Conservation (phyloP, 2,113 vertebrate genomes). For the Myodes glareolus region DNA sequence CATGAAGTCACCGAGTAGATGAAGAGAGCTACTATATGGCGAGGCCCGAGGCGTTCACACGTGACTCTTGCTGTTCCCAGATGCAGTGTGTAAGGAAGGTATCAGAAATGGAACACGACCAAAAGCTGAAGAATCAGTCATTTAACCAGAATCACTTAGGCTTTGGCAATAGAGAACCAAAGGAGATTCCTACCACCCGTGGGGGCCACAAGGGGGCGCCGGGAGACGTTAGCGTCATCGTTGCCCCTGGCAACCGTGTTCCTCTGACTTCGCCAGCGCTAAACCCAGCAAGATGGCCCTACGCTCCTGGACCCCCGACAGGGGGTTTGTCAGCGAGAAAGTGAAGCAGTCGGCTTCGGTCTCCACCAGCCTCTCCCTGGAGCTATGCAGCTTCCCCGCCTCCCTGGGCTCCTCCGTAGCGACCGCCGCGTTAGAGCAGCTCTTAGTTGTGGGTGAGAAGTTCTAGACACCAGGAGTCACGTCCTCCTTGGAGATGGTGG, state of each 20-base stretch:
- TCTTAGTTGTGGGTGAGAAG: constrained; percentile 86
- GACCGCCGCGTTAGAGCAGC: constrained; percentile 75
- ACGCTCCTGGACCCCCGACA: not conserved
- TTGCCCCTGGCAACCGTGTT: constrained; percentile 56
- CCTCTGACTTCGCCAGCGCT: fast-evolving
- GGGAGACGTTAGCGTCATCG: not conserved
- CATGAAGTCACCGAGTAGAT: not conserved
- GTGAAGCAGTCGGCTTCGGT: not conserved
- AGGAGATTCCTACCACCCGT: fast-evolving
- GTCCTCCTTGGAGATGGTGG: not conserved
- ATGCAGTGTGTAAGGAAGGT: not conserved
- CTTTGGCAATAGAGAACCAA: not conserved
- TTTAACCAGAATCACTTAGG: not conserved
- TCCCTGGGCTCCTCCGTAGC: constrained; percentile 80
- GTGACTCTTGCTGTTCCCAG: not conserved
- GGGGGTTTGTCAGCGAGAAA: not conserved
- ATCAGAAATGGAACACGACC: not conserved
- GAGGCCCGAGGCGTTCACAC: not conserved
- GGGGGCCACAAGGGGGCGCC: not conserved
- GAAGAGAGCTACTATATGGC: too few relatives aligned
- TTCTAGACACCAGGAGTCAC: fast-evolving
- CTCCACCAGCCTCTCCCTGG: constrained; percentile 59
- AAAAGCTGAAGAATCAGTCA: not conserved
- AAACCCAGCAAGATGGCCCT: not conserved
- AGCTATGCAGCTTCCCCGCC: not conserved